Conservation (phyloP, 2,113 vertebrate genomes). For the Sturnira hondurensis region DNA sequence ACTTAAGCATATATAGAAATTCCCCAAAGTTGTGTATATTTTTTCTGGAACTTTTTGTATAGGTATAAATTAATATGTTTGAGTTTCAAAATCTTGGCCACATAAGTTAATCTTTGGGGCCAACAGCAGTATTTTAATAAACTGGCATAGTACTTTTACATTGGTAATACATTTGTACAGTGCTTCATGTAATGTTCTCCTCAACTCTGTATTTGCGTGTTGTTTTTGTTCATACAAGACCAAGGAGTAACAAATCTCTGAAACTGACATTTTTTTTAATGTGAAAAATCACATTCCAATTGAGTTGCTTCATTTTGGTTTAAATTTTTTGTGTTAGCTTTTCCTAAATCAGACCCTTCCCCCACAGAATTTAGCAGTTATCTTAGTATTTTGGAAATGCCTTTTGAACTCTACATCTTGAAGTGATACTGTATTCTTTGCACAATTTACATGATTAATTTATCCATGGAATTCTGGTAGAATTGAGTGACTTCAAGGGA, state of each 20-base stretch:
- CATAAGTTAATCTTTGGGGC: background rate
- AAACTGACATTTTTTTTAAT: background rate
- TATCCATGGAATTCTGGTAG: background rate
- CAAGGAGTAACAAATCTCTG: background rate
- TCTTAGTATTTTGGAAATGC: background rate
- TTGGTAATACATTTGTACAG: background rate
- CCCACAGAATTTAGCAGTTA: background rate
- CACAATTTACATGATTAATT: background rate
- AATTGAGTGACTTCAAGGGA: background rate
- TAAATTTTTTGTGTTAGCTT: background rate
- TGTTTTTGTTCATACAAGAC: background rate
- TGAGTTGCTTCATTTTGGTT: background rate
- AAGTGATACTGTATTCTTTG: background rate
- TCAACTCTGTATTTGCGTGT: background rate
- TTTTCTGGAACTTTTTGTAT: background rate
- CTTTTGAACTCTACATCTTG: conserved; percentile 1
- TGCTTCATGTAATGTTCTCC: background rate
- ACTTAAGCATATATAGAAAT: background rate
- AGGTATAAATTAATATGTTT: background rate
- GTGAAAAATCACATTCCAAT: background rate
- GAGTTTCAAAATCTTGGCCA: background rate
- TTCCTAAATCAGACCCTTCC: background rate
- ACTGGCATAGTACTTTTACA: background rate
- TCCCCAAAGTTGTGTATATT: background rate
- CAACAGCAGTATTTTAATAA: conserved; percentile 1